These are phyloP conservation scores for Lacanobia oleracea DNA, from an alignment of 2,888 invertebrate genomes.

Conservation along the genomic window DNA sequence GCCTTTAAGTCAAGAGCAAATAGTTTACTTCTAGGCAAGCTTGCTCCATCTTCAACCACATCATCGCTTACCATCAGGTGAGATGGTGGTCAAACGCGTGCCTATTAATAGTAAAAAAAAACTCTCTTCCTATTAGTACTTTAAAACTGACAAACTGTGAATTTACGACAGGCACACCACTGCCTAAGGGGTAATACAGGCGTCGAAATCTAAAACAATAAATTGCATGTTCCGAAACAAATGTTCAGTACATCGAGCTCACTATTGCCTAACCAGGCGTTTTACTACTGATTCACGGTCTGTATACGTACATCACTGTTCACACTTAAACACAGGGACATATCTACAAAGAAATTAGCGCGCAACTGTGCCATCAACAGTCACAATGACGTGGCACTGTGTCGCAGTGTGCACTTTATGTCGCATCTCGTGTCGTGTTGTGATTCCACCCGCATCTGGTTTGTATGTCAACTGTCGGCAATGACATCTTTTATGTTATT, in stretches of 20 bases:
- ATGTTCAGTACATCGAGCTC: background rate
- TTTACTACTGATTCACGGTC: background rate
- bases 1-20: too few relatives aligned
- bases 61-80: too few relatives aligned
- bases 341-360: constrained; percentile 27
- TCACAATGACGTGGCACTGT: background rate
- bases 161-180: background rate
- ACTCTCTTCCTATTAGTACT: background rate
- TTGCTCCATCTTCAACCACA: too few relatives aligned
- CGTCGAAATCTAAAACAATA: background rate
- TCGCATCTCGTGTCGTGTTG: constrained; percentile 1
- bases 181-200: too few relatives aligned
- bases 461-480: constrained; percentile 21
- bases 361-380: constrained; percentile 27
- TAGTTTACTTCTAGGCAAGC: too few relatives aligned
- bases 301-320: constrained; percentile 1
- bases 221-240: background rate
- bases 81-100: too few relatives aligned
- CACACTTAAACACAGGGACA: constrained; percentile 12
- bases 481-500: constrained; percentile 25
- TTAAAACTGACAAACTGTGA: background rate
- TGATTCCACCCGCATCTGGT: constrained; percentile 33
- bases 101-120: too few relatives aligned
- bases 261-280: too few relatives aligned
- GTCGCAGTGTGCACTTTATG: constrained; percentile 15